Conservation (phyloP, 2,888 invertebrate genomes). For the Pandemis heparana region DNA sequence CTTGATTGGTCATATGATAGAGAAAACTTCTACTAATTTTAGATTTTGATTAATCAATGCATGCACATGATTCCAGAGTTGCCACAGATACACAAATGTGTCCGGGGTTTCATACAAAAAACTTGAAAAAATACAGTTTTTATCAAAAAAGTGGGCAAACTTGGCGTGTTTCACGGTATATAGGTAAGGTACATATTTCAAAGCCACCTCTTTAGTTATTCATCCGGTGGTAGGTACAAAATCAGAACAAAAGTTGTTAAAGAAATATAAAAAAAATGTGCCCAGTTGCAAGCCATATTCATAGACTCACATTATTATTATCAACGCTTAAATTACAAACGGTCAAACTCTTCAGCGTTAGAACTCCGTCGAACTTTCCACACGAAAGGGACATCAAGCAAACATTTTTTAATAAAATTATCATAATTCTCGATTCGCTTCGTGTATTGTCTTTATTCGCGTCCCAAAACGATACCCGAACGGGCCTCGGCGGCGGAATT, state of each 20-base stretch:
- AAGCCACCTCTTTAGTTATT: no score
- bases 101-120: no score
- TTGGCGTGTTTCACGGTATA: no score
- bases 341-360: conserved; percentile 27
- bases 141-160: no score
- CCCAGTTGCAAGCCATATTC: not conserved
- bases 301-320: conserved; percentile 1
- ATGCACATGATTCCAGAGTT: no score
- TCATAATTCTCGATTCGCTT: conserved; percentile 39
- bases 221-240: no score
- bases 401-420: conserved; percentile 41
- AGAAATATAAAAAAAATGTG: not conserved
- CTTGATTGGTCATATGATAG: no score
- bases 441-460: conserved; percentile 37
- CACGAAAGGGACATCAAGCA: conserved; percentile 32
- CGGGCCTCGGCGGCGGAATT: conserved; percentile 54
- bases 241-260: not conserved
- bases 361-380: conserved; percentile 20
- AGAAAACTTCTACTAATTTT: no score
- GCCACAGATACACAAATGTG: no score
- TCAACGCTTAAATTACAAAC: conserved; percentile 24
- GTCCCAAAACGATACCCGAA: conserved; percentile 27
- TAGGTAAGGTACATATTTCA: no score
- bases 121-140: no score
- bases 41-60: no score